These are phyloP conservation scores for Acheta domesticus DNA, from an alignment of 2,888 invertebrate species.

Conservation along the genomic window DNA sequence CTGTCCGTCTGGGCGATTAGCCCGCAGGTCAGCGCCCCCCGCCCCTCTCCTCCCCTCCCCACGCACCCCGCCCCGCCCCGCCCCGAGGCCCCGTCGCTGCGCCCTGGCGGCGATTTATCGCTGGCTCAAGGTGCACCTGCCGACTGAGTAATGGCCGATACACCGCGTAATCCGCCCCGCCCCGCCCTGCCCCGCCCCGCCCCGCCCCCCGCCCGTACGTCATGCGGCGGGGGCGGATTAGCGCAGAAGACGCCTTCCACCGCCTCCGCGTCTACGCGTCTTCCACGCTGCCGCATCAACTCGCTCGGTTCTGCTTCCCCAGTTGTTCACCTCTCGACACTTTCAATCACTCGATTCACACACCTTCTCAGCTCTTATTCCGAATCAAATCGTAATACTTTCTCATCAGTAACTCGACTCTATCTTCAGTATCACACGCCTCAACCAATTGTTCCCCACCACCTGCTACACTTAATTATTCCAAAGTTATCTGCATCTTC, in stretches of 20 bases:
- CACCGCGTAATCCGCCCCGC: not conserved
- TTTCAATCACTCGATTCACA: no score
- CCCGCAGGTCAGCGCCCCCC: not conserved
- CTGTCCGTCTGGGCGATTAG: not conserved
- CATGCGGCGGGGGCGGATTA: not conserved
- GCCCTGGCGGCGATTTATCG: slow-evolving; percentile 5
- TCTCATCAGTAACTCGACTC: no score
- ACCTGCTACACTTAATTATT: no score
- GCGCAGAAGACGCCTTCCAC: not conserved
- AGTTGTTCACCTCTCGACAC: no score
- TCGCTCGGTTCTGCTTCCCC: no score
- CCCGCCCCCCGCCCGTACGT: not conserved
- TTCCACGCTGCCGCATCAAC: no score
- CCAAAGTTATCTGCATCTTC: no score
- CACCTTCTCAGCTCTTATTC: no score
- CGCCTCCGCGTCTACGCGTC: not conserved
- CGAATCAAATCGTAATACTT: no score
- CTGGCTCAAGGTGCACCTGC: slow-evolving; percentile 18
- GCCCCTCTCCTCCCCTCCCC: not conserved
- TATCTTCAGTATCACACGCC: no score
- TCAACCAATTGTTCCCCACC: no score
- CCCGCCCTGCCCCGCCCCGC: not conserved
- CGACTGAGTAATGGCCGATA: slow-evolving; percentile 10
- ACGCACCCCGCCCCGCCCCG: not conserved
- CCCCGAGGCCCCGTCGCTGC: not conserved